These are phyloP conservation scores for Nycticebus coucang DNA, from an alignment of 2,113 vertebrate genomes.

Conservation along the genomic window DNA sequence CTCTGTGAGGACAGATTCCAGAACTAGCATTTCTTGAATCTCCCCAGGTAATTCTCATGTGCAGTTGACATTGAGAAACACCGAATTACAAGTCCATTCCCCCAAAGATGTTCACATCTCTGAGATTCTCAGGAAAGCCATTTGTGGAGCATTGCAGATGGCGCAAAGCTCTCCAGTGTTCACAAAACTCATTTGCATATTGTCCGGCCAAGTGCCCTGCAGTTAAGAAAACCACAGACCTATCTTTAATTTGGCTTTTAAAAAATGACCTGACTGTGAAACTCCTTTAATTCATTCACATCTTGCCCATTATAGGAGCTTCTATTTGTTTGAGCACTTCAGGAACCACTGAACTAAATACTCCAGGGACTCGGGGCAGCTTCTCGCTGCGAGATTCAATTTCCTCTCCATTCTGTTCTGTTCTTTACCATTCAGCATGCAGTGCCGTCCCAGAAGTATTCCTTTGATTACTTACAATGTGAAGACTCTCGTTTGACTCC, in stretches of 20 bases:
- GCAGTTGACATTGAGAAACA: not conserved
- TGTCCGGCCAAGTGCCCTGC: not conserved
- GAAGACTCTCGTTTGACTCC: not conserved
- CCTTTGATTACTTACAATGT: constrained; percentile 42
- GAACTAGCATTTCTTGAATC: not conserved
- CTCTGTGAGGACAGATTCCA: not conserved
- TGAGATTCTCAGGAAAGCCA: not conserved
- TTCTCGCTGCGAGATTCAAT: constrained; percentile 50
- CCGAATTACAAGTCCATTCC: not conserved
- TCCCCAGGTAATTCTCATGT: not conserved
- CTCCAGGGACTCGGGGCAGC: not conserved
- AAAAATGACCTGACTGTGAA: not conserved
- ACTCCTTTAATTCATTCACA: constrained; percentile 2
- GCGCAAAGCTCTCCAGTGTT: not conserved
- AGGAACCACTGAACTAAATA: not conserved
- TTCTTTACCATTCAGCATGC: not conserved
- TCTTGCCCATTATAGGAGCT: not conserved
- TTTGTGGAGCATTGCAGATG: not conserved
- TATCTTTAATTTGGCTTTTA: not conserved
- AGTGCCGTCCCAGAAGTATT: constrained; percentile 11
- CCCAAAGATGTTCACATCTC: not conserved
- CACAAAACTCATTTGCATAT: not conserved
- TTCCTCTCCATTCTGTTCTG: constrained; percentile 23
- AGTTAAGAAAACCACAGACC: not conserved
- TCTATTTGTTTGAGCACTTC: not conserved